Evolutionary conservation across 2,797 vertebrate genomes (phyloP).

Genomic region (Nothura maculosa): DNA sequence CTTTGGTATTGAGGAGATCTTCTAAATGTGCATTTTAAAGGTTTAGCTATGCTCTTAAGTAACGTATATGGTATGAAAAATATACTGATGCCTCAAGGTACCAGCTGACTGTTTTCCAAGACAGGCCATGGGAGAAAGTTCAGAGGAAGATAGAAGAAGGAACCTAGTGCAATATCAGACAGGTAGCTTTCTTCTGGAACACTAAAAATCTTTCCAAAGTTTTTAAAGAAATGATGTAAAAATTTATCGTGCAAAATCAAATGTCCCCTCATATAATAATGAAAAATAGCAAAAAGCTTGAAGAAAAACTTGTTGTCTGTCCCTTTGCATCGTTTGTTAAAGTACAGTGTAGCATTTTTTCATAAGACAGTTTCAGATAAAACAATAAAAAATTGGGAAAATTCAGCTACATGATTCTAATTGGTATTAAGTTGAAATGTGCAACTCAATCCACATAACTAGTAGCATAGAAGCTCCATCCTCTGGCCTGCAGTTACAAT

Average conservation of each 20-base stretch:
- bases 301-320: background rate
- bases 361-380: background rate
- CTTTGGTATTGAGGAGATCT: background rate
- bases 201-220: background rate
- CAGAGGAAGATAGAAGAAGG: background rate
- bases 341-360: background rate
- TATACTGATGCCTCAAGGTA: background rate
- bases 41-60: background rate
- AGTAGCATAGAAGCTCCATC: background rate
- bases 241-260: background rate
- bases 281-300: background rate
- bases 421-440: background rate
- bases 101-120: background rate
- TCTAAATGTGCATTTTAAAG: slow-evolving; percentile 1
- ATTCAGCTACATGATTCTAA: background rate
- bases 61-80: background rate
- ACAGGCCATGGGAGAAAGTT: background rate
- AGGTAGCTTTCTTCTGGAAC: background rate
- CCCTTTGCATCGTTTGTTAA: background rate
- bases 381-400: background rate
- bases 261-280: background rate
- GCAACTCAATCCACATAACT: background rate
- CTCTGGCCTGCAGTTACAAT: background rate
- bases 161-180: background rate
- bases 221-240: background rate